Conservation (phyloP, 2,888 invertebrate species). For the Acrocyrtus sp. region DNA sequence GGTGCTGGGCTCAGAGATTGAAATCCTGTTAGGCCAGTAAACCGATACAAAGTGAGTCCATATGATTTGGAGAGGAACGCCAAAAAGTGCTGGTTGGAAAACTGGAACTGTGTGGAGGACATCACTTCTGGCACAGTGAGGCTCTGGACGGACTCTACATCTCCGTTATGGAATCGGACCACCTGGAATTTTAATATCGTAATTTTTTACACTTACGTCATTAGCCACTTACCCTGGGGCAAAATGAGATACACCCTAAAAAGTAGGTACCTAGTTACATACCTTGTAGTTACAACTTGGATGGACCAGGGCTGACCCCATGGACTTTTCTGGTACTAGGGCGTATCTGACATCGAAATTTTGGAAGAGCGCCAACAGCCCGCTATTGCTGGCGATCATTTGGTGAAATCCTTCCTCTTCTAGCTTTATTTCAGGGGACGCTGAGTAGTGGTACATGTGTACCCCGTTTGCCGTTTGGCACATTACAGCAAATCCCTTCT, state of each 20-base stretch:
- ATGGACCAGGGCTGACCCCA: constrained; percentile 3
- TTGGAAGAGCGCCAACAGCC: constrained; percentile 24
- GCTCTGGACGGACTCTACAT: constrained; percentile 37
- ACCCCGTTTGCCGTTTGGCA: constrained; percentile 11
- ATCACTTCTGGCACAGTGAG: constrained; percentile 35
- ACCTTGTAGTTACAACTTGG: constrained; percentile 37
- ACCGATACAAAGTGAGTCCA: constrained; percentile 51
- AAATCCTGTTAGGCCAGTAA: constrained; percentile 55
- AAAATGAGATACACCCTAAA: not conserved
- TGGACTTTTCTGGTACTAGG: constrained; percentile 23
- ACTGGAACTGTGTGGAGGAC: constrained; percentile 21
- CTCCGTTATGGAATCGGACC: constrained; percentile 5
- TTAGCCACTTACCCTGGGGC: not conserved
- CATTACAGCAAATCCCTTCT: constrained; percentile 12
- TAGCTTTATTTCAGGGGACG: not conserved
- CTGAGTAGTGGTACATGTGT: constrained; percentile 15
- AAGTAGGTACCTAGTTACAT: not conserved
- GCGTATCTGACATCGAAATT: constrained; percentile 29
- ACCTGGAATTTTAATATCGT: constrained; percentile 13
- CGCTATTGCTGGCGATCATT: constrained; percentile 3
- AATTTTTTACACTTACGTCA: not conserved
- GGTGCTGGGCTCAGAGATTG: constrained; percentile 48
- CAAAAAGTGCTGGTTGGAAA: constrained; percentile 40
- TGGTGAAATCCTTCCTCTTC: not conserved
- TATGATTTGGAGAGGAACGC: constrained; percentile 48